phyloP scores from a whole-genome alignment of 1,140 invertebrate species.

The Drosophila lowei region DNA sequence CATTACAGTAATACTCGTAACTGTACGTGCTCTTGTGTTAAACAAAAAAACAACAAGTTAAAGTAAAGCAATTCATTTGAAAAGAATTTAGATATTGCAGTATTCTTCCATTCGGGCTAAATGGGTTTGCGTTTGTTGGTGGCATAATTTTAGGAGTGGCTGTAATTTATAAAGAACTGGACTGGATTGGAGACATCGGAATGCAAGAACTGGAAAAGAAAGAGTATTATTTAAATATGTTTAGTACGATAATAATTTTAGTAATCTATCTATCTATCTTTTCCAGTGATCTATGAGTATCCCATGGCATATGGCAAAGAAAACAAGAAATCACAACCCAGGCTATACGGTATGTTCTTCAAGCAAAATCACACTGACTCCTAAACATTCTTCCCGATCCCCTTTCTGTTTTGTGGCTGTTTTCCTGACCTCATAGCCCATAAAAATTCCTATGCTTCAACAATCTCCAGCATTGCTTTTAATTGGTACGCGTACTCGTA shows the following conservation, averaged over 20 bases:
- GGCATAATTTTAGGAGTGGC: conserved; percentile 11
- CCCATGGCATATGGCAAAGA: no score
- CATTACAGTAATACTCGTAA: conserved; percentile 19
- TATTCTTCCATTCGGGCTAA: conserved; percentile 1
- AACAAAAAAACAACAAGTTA: conserved; percentile 23
- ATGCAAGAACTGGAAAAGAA: no score
- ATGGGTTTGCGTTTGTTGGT: background rate
- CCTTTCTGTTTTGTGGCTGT: background rate
- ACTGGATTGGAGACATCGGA: no score
- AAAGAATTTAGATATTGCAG: background rate
- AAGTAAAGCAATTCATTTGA: conserved; percentile 51
- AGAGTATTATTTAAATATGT: no score
- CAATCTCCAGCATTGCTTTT: conserved; percentile 22
- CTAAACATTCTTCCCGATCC: background rate
- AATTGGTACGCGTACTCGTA: conserved; percentile 11
- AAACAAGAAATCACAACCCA: no score
- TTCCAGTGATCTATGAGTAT: no score
- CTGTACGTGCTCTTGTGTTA: conserved; percentile 65
- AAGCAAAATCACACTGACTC: background rate
- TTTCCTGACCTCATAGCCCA: no score
- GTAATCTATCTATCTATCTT: no score
- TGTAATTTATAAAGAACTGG: background rate
- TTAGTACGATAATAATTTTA: no score
- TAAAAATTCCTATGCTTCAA: conserved; percentile 30
- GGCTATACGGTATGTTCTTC: no score